Conservation (phyloP, 30 jellyfish, hydroid and myxozoan species). For the Calvadosia cruxmelitensis region DNA sequence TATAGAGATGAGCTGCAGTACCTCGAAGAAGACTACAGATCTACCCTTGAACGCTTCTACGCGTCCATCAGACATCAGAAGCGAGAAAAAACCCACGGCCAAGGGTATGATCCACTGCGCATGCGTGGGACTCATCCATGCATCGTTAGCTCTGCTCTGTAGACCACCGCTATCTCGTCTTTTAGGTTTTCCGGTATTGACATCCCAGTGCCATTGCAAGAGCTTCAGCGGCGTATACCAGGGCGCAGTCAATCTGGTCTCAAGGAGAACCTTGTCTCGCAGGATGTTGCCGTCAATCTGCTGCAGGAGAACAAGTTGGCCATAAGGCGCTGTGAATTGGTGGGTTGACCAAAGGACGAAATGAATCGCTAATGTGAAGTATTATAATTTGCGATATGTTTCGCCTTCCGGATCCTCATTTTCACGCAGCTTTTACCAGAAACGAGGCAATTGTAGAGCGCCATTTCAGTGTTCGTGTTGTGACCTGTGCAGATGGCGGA, state of each 20-base stretch:
- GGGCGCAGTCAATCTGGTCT: conserved; percentile 70
- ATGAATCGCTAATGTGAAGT: too few relatives aligned
- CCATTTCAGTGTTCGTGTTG: too few relatives aligned
- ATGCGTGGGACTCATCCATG: too few relatives aligned
- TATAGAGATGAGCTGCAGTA: conserved; percentile 70
- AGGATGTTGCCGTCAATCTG: conserved; percentile 88
- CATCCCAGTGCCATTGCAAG: conserved; percentile 82
- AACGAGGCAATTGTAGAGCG: too few relatives aligned
- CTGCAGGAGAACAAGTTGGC: conserved; percentile 88
- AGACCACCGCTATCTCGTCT: not conserved
- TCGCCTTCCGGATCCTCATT: too few relatives aligned
- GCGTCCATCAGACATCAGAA: conserved; percentile 71
- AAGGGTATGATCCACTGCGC: not conserved
- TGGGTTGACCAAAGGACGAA: too few relatives aligned
- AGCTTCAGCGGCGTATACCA: conserved; percentile 75
- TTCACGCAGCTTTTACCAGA: too few relatives aligned
- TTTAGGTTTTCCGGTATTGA: conserved; percentile 15
- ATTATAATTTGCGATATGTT: too few relatives aligned
- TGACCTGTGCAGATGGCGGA: too few relatives aligned
- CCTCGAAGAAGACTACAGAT: conserved; percentile 59
- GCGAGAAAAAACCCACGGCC: conserved; percentile 34
- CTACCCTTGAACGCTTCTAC: conserved; percentile 63
- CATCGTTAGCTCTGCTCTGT: not conserved
- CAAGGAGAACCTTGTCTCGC: conserved; percentile 63
- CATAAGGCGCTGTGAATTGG: conserved; percentile 86